Percentiles rank a stretch among this genome's conserved stretches.
phyloP scores from a whole-genome alignment of 2,888 invertebrate species.

The Corythucha ciliata region DNA sequence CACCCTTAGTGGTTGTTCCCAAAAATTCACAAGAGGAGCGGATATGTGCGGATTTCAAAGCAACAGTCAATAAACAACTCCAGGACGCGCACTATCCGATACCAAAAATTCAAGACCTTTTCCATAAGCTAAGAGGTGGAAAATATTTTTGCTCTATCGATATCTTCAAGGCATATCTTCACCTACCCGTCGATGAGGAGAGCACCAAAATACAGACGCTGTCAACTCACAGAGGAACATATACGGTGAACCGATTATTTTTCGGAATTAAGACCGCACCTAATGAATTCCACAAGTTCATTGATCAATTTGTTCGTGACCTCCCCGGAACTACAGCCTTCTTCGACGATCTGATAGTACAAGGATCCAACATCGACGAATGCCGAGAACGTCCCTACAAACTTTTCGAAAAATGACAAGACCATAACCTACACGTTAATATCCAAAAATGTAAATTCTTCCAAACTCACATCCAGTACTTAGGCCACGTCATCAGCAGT shows the following conservation, averaged over 20 bases:
- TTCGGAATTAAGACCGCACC: slow-evolving; percentile 30
- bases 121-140: slow-evolving; percentile 17
- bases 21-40: slow-evolving; percentile 22
- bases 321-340: slow-evolving; percentile 36
- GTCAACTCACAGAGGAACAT: slow-evolving; percentile 35
- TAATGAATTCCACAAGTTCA: not conserved
- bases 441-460: slow-evolving; percentile 31
- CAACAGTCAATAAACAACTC: slow-evolving; percentile 20
- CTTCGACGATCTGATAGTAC: slow-evolving; percentile 38
- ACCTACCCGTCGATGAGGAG: slow-evolving; percentile 16
- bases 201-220: slow-evolving; percentile 22
- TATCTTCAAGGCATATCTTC: slow-evolving; percentile 22
- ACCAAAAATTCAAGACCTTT: slow-evolving; percentile 24
- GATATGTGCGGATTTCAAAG: slow-evolving; percentile 25
- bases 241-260: slow-evolving; percentile 37
- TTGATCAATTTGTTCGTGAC: slow-evolving; percentile 23
- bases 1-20: slow-evolving; percentile 23
- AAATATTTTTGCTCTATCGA: slow-evolving; percentile 22
- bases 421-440: slow-evolving; percentile 29
- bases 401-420: slow-evolving; percentile 21
- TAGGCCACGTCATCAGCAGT: slow-evolving; percentile 29
- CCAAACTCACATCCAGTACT: slow-evolving; percentile 26
- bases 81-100: slow-evolving; percentile 12
- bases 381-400: slow-evolving; percentile 7
- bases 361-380: too few species aligned